phyloP scores from a whole-genome alignment of 2,113 vertebrate genomes.

The Propithecus coquereli region DNA sequence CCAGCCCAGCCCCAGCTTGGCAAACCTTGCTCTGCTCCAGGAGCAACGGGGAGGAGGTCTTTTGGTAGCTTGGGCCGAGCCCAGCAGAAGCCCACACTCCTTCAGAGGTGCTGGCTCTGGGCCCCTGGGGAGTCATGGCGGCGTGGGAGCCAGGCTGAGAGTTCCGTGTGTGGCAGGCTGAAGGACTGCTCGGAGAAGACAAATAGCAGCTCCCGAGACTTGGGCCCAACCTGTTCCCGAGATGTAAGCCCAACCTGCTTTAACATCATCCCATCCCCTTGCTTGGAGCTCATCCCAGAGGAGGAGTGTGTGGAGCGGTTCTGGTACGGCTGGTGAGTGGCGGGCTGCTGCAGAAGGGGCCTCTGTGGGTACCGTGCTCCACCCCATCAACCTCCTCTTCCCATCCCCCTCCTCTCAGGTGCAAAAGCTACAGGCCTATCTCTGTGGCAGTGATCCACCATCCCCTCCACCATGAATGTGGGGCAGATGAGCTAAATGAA shows the following conservation, averaged over 20 bases:
- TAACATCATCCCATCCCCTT: slow-evolving; percentile 91
- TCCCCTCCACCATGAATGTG: slow-evolving; percentile 89
- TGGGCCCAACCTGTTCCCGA: slow-evolving; percentile 91
- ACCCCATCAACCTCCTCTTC: accelerated
- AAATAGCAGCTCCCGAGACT: slow-evolving; percentile 87
- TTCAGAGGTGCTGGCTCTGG: background rate
- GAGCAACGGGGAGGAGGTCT: background rate
- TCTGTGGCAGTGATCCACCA: slow-evolving; percentile 87
- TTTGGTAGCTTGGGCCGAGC: background rate
- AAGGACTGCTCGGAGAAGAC: slow-evolving; percentile 87
- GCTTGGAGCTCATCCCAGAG: slow-evolving; percentile 88
- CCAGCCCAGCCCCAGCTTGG: background rate
- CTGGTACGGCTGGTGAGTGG: slow-evolving; percentile 94
- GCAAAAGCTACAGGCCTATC: slow-evolving; percentile 87
- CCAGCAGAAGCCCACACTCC: background rate
- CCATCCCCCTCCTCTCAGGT: slow-evolving; percentile 78
- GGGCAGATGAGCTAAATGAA: slow-evolving; percentile 87
- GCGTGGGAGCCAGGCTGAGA: background rate
- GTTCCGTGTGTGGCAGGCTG: slow-evolving; percentile 80
- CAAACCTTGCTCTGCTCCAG: background rate
- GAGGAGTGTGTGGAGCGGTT: slow-evolving; percentile 91
- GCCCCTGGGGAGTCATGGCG: background rate
- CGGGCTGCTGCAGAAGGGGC: background rate
- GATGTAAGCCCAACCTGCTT: slow-evolving; percentile 92
- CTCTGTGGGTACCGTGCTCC: background rate